A percentile compares a stretch with the other conserved stretches of the same genome.
Evolutionary conservation across 2,113 vertebrate species (phyloP).

Genomic region (Pelvicachromis taeniatus): DNA sequence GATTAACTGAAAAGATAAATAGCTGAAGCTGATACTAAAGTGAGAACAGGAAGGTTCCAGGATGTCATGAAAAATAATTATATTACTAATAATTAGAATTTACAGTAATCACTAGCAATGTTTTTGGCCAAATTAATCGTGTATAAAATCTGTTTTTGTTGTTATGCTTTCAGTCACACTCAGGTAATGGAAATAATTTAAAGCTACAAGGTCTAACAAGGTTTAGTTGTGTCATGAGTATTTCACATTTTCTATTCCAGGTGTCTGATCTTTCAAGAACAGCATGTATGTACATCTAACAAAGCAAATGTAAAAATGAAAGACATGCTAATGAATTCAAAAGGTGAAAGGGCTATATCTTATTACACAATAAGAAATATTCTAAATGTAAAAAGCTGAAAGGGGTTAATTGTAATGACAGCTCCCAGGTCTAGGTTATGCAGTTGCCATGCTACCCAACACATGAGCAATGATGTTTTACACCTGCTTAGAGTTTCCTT

Average conservation of each 20-base stretch:
- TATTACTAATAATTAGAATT: background rate
- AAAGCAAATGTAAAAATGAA: background rate
- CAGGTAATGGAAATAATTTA: background rate
- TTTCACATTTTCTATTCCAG: background rate
- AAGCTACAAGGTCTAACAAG: background rate
- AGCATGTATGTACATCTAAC: background rate
- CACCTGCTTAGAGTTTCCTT: background rate
- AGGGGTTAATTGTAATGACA: slow-evolving; percentile 74
- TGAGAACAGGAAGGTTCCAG: background rate
- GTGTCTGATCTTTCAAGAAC: background rate
- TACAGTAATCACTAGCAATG: background rate
- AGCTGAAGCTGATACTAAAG: background rate
- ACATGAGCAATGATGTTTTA: slow-evolving; percentile 37
- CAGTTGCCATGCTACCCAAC: slow-evolving; percentile 68
- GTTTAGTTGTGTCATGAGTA: background rate
- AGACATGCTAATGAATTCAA: slow-evolving; percentile 18
- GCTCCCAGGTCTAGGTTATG: slow-evolving; percentile 42
- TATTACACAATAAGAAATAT: slow-evolving; percentile 39
- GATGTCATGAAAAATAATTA: background rate
- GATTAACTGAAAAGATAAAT: background rate
- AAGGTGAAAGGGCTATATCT: slow-evolving; percentile 6
- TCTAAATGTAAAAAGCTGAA: slow-evolving; percentile 58
- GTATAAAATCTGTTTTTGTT: background rate
- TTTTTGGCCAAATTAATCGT: background rate
- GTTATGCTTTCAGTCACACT: background rate